These are phyloP conservation scores for Corythoichthys intestinalis DNA, from an alignment of 2,113 vertebrate genomes.

Conservation along the genomic window DNA sequence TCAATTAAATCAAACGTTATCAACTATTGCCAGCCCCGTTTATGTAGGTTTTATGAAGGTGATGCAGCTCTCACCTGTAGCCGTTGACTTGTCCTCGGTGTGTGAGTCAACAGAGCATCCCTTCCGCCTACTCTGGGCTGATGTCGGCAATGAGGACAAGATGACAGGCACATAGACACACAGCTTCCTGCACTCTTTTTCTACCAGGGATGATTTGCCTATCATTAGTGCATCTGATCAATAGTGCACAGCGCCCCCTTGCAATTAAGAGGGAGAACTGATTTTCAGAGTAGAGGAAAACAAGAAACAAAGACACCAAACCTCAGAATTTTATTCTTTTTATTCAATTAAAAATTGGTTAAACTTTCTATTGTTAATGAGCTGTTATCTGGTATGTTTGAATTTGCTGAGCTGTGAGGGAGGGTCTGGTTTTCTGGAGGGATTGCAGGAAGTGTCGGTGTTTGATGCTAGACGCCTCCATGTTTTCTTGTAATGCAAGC, in stretches of 20 bases:
- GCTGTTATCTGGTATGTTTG: slow-evolving; percentile 66
- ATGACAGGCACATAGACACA: slow-evolving; percentile 58
- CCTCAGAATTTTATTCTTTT: slow-evolving; percentile 8
- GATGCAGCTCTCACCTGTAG: slow-evolving; percentile 42
- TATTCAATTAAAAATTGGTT: slow-evolving; percentile 16
- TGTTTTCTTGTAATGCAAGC: slow-evolving; percentile 79
- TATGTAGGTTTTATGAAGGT: not conserved
- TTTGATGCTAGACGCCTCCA: slow-evolving; percentile 76
- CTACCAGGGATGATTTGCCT: slow-evolving; percentile 7
- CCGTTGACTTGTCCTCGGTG: slow-evolving; percentile 1
- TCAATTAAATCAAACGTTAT: too few relatives aligned
- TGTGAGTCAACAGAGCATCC: slow-evolving; percentile 15
- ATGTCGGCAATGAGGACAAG: slow-evolving; percentile 51
- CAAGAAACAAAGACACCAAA: not conserved
- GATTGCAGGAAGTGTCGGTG: slow-evolving; percentile 77
- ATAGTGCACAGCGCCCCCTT: slow-evolving; percentile 27
- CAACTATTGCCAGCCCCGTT: too few relatives aligned
- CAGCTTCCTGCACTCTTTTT: slow-evolving; percentile 41
- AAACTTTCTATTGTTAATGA: slow-evolving; percentile 1
- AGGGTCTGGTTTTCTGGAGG: slow-evolving; percentile 76
- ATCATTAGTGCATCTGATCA: slow-evolving; percentile 21
- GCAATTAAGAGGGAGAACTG: slow-evolving; percentile 14
- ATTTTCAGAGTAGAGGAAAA: not conserved
- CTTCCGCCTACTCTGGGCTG: not conserved
- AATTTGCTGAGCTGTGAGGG: slow-evolving; percentile 76